Conservation (phyloP, 2,888 invertebrate species). For the Alcis repandata region DNA sequence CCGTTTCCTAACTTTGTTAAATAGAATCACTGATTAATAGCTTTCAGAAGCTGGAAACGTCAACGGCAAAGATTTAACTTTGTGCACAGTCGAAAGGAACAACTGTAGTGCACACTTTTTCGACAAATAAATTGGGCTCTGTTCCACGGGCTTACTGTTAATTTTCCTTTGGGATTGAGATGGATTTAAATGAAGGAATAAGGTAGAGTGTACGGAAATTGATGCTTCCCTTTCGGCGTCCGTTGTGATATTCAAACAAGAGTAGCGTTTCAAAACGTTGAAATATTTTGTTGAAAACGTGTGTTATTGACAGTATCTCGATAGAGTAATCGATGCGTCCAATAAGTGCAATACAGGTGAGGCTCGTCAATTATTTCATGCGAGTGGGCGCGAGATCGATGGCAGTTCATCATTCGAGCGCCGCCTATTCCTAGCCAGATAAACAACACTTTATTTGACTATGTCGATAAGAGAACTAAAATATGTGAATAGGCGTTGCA, state of each 20-base stretch:
- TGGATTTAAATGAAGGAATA: slow-evolving; percentile 45
- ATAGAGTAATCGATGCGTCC: slow-evolving; percentile 13
- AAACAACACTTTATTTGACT: slow-evolving; percentile 41
- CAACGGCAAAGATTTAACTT: slow-evolving; percentile 58
- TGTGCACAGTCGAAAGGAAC: slow-evolving; percentile 53
- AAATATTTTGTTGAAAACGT: slow-evolving; percentile 2
- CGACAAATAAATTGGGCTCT: slow-evolving; percentile 46
- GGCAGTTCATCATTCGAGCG: slow-evolving; percentile 48
- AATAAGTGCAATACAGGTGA: slow-evolving; percentile 34
- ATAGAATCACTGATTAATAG: slow-evolving; percentile 64
- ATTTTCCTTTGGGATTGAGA: slow-evolving; percentile 43
- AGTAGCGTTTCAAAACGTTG: slow-evolving; percentile 4
- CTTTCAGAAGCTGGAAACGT: slow-evolving; percentile 55
- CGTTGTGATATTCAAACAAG: slow-evolving; percentile 27
- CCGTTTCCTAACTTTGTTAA: slow-evolving; percentile 59
- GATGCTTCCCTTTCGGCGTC: slow-evolving; percentile 43
- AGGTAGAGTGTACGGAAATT: slow-evolving; percentile 42
- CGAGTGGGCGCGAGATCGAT: slow-evolving; percentile 49
- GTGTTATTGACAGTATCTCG: slow-evolving; percentile 10
- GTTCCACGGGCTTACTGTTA: slow-evolving; percentile 42
- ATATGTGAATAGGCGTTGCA: slow-evolving; percentile 34
- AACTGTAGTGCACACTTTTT: slow-evolving; percentile 50
- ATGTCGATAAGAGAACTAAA: slow-evolving; percentile 35
- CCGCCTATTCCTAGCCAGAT: slow-evolving; percentile 47
- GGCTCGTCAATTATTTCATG: slow-evolving; percentile 43